A percentile compares a stretch with the other conserved stretches of the same genome.
Evolutionary conservation across 2,797 vertebrate species (phyloP).

Genomic region (Mormyrops boulengeri): DNA sequence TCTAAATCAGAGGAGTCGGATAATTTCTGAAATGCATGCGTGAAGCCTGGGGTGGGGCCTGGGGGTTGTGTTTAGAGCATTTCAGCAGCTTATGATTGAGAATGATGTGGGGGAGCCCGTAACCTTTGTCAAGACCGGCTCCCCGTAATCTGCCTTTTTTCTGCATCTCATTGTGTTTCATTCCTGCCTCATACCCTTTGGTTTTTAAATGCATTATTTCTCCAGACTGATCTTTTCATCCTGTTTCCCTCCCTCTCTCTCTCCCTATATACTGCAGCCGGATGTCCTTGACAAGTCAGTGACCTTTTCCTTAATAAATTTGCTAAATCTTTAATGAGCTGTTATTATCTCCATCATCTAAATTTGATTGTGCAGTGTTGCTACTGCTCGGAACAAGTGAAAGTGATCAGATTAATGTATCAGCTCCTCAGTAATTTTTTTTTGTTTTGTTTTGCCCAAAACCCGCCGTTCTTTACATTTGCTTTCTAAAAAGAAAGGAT

Average conservation of each 20-base stretch:
- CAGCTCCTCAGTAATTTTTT: not conserved
- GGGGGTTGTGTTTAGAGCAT: not conserved
- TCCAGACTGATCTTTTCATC: conserved; percentile 43
- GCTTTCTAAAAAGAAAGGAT: not conserved
- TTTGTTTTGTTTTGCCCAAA: not conserved
- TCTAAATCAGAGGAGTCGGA: not conserved
- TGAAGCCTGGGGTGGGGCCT: not conserved
- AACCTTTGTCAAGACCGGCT: not conserved
- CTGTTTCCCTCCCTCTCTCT: conserved; percentile 42
- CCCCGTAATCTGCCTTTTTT: not conserved
- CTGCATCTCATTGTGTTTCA: conserved; percentile 19
- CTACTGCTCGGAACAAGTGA: not conserved
- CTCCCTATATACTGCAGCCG: conserved; percentile 66
- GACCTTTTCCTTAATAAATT: conserved; percentile 47
- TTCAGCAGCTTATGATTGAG: not conserved
- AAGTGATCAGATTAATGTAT: not conserved
- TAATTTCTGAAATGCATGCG: conserved; percentile 6
- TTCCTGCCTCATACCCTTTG: conserved; percentile 18
- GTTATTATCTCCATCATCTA: not conserved
- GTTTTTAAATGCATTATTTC: conserved; percentile 30
- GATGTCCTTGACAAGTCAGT: conserved; percentile 95
- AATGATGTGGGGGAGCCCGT: not conserved
- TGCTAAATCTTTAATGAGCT: conserved; percentile 13
- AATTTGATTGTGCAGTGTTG: conserved; percentile 22
- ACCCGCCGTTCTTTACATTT: not conserved